phyloP scores from a whole-genome alignment of 2,113 vertebrate species.

The Corythornis vintsioides region DNA sequence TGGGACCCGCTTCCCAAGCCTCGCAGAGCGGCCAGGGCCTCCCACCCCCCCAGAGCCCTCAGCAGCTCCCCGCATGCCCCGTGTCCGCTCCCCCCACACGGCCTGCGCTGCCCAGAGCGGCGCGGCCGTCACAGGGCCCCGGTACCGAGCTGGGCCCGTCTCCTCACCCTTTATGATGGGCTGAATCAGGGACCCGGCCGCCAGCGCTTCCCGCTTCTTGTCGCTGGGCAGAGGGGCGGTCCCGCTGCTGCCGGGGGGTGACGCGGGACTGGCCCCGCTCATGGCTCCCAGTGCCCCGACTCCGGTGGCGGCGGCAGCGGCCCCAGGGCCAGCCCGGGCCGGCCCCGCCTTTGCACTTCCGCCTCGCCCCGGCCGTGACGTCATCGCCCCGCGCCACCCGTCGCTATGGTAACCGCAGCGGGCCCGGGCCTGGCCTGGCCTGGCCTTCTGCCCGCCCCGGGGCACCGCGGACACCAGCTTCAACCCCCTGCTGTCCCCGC shows the following conservation, averaged over 20 bases:
- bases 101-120: too few relatives aligned
- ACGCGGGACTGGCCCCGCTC: neutral
- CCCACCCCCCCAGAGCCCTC: neutral
- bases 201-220: conserved; percentile 52
- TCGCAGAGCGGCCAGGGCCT: neutral
- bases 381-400: neutral
- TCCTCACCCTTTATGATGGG: conserved; percentile 77
- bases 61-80: neutral
- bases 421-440: neutral
- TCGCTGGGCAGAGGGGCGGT: neutral
- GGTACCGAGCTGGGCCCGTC: too few relatives aligned
- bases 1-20: neutral
- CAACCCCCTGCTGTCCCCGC: neutral
- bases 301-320: too few relatives aligned
- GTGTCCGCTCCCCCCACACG: neutral
- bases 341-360: neutral
- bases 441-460: accelerated
- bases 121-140: neutral
- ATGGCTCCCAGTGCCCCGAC: neutral
- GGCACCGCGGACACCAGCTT: neutral
- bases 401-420: neutral
- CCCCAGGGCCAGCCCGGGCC: neutral
- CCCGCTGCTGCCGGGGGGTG: neutral
- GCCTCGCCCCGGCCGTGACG: neutral
- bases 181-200: conserved; percentile 51